Evolutionary conservation across 2,888 invertebrate species (phyloP).

Genomic region (Drosophila fungiperda): DNA sequence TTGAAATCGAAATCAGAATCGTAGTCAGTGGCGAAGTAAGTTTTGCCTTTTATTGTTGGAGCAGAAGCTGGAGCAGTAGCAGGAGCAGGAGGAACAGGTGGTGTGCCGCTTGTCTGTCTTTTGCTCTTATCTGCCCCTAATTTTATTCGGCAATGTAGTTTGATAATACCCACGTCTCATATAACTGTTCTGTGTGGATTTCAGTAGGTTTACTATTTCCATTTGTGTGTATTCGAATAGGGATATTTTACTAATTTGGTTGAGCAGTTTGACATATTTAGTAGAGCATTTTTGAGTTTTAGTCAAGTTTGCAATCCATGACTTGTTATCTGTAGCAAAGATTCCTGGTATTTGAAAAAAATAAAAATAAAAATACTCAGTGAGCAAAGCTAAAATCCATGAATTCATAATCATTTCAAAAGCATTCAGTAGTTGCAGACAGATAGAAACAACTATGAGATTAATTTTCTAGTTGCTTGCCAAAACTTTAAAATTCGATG

Average conservation of each 20-base stretch:
- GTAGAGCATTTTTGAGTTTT: not conserved
- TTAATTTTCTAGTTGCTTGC: not conserved
- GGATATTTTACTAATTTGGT: not conserved
- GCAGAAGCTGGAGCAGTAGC: no score
- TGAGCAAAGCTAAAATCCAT: not conserved
- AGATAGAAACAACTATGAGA: not conserved
- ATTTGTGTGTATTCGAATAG: not conserved
- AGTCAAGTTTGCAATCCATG: not conserved
- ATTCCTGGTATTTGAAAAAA: no score
- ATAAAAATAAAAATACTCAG: not conserved
- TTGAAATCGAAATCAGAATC: slow-evolving; percentile 7
- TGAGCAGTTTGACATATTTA: not conserved
- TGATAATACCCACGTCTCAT: slow-evolving; percentile 41
- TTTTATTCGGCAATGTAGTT: slow-evolving; percentile 37
- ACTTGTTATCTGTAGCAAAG: not conserved
- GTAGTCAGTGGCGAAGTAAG: slow-evolving; percentile 6
- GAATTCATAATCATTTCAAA: not conserved
- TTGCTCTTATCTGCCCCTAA: slow-evolving; percentile 38
- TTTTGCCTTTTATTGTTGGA: slow-evolving; percentile 4
- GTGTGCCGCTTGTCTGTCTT: slow-evolving; percentile 26
- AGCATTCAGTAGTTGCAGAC: not conserved
- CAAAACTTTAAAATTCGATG: not conserved
- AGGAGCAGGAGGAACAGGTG: not conserved
- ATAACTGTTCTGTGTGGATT: slow-evolving; percentile 27
- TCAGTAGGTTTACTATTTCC: slow-evolving; percentile 4